A percentile compares a stretch with the other conserved stretches of the same genome.
Conservation (phyloP, 2,888 invertebrate genomes). For the Linyphia triangularis region DNA sequence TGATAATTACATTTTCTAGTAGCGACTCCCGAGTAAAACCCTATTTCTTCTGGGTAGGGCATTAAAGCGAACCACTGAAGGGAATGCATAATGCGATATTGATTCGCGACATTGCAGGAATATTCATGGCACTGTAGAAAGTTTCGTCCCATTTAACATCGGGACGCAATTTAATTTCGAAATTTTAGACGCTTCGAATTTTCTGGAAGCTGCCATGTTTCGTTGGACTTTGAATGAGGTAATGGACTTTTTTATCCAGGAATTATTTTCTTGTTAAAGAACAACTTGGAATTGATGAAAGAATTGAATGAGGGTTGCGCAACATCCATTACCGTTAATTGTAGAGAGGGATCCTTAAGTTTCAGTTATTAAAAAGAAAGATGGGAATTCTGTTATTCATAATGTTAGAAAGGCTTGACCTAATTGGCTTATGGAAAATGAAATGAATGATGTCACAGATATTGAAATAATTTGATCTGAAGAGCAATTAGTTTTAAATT, state of each 20-base stretch:
- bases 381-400: too few species aligned
- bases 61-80: not conserved
- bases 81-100: slow-evolving; percentile 19
- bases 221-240: not conserved
- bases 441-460: too few species aligned
- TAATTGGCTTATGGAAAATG: too few species aligned
- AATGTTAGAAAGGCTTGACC: too few species aligned
- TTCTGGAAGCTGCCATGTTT: too few species aligned
- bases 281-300: too few species aligned
- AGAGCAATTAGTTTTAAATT: too few species aligned
- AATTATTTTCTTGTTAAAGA: slow-evolving; percentile 3
- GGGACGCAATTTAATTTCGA: not conserved
- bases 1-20: slow-evolving; percentile 14
- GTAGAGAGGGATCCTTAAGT: not conserved
- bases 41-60: not conserved
- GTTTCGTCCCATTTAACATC: not conserved
- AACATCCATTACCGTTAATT: not conserved
- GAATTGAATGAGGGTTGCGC: too few species aligned
- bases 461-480: too few species aligned
- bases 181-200: not conserved
- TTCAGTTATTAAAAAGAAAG: too few species aligned
- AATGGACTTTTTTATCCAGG: not conserved
- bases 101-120: not conserved
- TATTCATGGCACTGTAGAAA: not conserved
- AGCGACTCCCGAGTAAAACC: not conserved